Conservation (phyloP, 2,888 invertebrate species). For the Aspidiotus rigidus region DNA sequence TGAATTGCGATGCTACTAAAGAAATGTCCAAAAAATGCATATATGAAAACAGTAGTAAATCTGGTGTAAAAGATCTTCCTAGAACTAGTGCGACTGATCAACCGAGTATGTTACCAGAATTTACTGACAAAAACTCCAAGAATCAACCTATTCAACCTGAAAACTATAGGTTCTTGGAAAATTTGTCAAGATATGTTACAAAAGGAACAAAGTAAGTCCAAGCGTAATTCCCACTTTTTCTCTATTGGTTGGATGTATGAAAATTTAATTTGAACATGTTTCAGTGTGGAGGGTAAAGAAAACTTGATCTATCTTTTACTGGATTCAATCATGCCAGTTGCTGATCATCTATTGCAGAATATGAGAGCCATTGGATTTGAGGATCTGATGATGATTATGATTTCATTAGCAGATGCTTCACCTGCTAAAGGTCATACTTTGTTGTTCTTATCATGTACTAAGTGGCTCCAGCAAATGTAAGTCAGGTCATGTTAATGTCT, state of each 20-base stretch:
- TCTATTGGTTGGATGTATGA: background rate
- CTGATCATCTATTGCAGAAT: slow-evolving; percentile 50
- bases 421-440: slow-evolving; percentile 68
- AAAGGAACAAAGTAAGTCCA: slow-evolving; percentile 33
- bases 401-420: slow-evolving; percentile 75
- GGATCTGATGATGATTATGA: slow-evolving; percentile 68
- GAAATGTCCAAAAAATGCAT: slow-evolving; percentile 32
- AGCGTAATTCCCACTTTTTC: background rate
- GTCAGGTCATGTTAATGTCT: background rate
- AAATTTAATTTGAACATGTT: background rate
- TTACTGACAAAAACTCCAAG: slow-evolving; percentile 9
- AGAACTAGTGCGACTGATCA: slow-evolving; percentile 11
- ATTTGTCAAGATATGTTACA: slow-evolving; percentile 34
- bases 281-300: slow-evolving; percentile 42
- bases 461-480: slow-evolving; percentile 29
- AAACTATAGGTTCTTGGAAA: slow-evolving; percentile 34
- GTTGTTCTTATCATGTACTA: slow-evolving; percentile 49
- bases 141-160: slow-evolving; percentile 29
- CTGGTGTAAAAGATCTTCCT: slow-evolving; percentile 11
- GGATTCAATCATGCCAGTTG: slow-evolving; percentile 63
- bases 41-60: background rate
- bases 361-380: slow-evolving; percentile 63
- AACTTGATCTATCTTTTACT: slow-evolving; percentile 57
- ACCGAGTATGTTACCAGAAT: background rate
- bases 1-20: background rate